A percentile compares a stretch with the other conserved stretches of the same genome.
phyloP scores from a whole-genome alignment of 2,113 vertebrate species.

The Heptranchias perlo region DNA sequence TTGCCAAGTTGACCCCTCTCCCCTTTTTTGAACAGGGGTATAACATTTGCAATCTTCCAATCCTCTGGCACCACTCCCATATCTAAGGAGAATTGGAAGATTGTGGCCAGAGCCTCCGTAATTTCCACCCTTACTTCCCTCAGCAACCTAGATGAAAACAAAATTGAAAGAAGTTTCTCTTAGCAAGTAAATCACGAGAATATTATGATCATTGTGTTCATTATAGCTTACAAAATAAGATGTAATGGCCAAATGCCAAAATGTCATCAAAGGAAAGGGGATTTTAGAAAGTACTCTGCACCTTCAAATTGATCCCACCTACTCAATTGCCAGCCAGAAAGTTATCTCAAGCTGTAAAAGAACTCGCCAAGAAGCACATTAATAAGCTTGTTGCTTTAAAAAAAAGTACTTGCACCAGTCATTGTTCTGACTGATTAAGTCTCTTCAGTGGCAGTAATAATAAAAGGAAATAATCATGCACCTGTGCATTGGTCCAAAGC shows the following conservation, averaged over 20 bases:
- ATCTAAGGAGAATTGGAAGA: too few relatives aligned
- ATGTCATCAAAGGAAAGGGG: not conserved
- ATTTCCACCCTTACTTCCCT: too few relatives aligned
- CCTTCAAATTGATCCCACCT: not conserved
- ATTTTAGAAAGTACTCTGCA: not conserved
- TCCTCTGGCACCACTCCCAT: too few relatives aligned
- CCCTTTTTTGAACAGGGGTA: too few relatives aligned
- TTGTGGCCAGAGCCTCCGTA: too few relatives aligned
- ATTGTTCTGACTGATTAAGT: not conserved
- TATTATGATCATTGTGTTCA: not conserved
- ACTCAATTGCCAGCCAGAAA: not conserved
- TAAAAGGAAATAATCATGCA: not conserved
- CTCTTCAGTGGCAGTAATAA: not conserved
- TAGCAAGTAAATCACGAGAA: not conserved
- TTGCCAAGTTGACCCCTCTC: too few relatives aligned
- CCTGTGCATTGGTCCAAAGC: not conserved
- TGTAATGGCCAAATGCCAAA: not conserved
- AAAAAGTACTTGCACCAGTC: not conserved
- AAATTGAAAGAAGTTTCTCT: not conserved
- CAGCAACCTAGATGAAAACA: not conserved
- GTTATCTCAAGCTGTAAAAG: not conserved
- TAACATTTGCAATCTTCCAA: too few relatives aligned
- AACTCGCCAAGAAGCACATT: not conserved
- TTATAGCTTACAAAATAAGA: not conserved
- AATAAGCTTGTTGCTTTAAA: not conserved